phyloP scores from a whole-genome alignment of 2,113 vertebrate genomes.

The Oreochromis aureus region DNA sequence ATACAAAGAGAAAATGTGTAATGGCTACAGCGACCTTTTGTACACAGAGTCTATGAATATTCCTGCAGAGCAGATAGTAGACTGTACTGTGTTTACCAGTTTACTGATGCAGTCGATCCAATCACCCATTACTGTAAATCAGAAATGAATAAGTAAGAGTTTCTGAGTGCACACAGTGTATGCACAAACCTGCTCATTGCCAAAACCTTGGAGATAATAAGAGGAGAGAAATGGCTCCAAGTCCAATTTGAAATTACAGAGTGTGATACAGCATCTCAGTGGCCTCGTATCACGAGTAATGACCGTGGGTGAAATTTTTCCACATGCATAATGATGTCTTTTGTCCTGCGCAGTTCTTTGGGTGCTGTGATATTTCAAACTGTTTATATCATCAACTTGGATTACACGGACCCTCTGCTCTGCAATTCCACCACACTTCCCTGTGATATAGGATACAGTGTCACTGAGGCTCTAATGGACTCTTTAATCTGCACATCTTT shows the following conservation, averaged over 20 bases:
- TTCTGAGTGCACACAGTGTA: neutral
- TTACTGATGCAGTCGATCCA: neutral
- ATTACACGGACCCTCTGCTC: slow-evolving; percentile 34
- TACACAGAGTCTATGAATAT: neutral
- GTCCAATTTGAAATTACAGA: slow-evolving; percentile 36
- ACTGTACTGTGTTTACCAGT: neutral
- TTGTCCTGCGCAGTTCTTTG: neutral
- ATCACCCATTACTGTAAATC: slow-evolving; percentile 11
- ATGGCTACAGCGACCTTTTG: neutral
- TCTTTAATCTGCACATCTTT: slow-evolving; percentile 61
- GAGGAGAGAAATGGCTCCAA: slow-evolving; percentile 4
- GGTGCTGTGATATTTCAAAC: slow-evolving; percentile 22
- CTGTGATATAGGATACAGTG: slow-evolving; percentile 32
- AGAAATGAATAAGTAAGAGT: neutral
- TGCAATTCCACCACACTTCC: slow-evolving; percentile 5
- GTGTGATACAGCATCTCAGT: slow-evolving; percentile 1
- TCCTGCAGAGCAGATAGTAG: neutral
- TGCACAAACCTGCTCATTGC: neutral
- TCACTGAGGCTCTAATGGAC: slow-evolving; percentile 40
- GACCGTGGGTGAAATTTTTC: slow-evolving; percentile 9
- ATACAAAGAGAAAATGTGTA: neutral
- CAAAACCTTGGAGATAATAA: slow-evolving; percentile 3
- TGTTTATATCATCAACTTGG: slow-evolving; percentile 45
- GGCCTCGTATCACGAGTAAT: slow-evolving; percentile 33
- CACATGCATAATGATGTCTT: slow-evolving; percentile 36